Evolutionary conservation across 1,140 invertebrate species (phyloP).

Genomic region (Drosophila baimaii): DNA sequence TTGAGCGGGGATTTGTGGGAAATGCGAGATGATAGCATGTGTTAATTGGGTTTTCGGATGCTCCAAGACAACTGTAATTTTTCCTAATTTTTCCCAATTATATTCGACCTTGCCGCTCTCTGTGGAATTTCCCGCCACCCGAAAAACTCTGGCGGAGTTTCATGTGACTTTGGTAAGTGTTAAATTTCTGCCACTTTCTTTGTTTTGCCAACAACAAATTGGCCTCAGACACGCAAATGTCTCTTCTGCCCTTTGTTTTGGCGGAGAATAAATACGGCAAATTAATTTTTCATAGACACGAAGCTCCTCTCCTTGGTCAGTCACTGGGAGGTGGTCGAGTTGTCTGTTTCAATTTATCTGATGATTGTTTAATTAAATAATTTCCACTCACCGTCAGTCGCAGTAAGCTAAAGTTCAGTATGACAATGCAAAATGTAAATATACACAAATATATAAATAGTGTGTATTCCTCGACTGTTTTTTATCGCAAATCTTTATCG

Average conservation of each 20-base stretch:
- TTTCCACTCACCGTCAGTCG: constrained; percentile 51
- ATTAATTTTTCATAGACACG: constrained; percentile 77
- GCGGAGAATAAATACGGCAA: constrained; percentile 37
- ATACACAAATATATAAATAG: constrained; percentile 26
- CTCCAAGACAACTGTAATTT: neutral
- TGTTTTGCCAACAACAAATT: constrained; percentile 66
- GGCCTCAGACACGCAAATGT: constrained; percentile 65
- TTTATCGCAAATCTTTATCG: constrained; percentile 47
- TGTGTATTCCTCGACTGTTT: constrained; percentile 25
- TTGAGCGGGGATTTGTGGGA: constrained; percentile 59
- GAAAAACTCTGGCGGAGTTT: constrained; percentile 22
- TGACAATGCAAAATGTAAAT: constrained; percentile 49
- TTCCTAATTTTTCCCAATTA: constrained; percentile 12
- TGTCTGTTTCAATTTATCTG: constrained; percentile 39
- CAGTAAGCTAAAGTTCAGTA: constrained; percentile 49
- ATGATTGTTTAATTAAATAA: constrained; percentile 77
- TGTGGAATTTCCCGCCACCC: neutral
- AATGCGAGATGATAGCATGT: constrained; percentile 67
- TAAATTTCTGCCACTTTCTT: constrained; percentile 71
- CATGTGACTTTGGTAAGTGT: constrained; percentile 63
- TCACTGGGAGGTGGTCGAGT: constrained; percentile 3
- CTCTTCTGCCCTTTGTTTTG: constrained; percentile 23
- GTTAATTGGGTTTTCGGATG: constrained; percentile 73
- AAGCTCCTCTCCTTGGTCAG: constrained; percentile 37
- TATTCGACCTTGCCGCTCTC: constrained; percentile 13